Base-by-base conservation (phyloP, 2,113 vertebrate genomes). In the Eurypyga helias region DNA sequence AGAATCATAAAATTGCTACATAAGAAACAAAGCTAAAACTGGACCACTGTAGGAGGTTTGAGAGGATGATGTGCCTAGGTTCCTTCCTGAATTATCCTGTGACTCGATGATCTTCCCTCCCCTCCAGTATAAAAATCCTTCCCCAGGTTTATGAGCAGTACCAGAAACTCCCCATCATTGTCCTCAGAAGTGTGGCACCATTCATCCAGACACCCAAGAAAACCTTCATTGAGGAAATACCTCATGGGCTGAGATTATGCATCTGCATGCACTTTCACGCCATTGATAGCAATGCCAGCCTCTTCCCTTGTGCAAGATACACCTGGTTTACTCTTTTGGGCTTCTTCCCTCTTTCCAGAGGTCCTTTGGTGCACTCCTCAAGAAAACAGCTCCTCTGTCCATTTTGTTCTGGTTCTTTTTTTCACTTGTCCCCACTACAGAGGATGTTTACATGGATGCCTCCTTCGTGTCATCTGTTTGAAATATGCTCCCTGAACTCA, bases 401-500 rank as follows among this genome's bases (percentile, higher is more conserved):
- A 51, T 93, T 94, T 89, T 92, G 64, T 92, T 97, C 81, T 79
- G 54, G 16, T 83, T 92, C 78, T 38, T 82, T 69, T 86, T 89
- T 52, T 52, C 77, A 45, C 43, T 87, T 64, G 80, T 94, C 77
- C 84, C 51, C 5, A 0, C 41, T 72, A 2, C 26, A 82, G 82
- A 93, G 94, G 94, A 89, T 94, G 84, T 94, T 94, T 94, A 84
- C 78, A 48, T 43, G 87, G 64, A 60, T 87, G 80, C 93, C 84
- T 95, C 87, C 91, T 86, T 85, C 93, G 1, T 93, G 94, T 96
- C 93, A 94, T 89, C 91, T 83, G 93, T 85, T 95, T 69, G 93
- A 96, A 96, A 94, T 85, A 20, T 38, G 90, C 52, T 96, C 93
- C 60, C 65, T 91, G 84, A 87, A 84, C 89, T 87, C 41, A 10